These are phyloP conservation scores for Rhodeus uyekii DNA, from an alignment of 2,797 vertebrate genomes.

Conservation along the genomic window DNA sequence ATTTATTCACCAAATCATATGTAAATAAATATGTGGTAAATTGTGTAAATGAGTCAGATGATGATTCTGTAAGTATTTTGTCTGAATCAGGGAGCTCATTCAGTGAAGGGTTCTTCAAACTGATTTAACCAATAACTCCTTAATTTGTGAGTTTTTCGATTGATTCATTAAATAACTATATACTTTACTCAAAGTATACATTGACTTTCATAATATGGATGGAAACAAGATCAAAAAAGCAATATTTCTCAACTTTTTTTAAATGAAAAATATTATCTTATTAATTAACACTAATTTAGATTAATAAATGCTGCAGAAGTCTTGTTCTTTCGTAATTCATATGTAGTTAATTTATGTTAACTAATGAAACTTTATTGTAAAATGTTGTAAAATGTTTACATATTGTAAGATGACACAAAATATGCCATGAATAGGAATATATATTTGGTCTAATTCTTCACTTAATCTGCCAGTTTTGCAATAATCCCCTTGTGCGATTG, in stretches of 20 bases:
- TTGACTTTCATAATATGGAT: too few relatives aligned
- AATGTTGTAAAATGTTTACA: too few relatives aligned
- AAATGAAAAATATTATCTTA: too few relatives aligned
- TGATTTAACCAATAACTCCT: background rate
- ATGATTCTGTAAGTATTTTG: background rate
- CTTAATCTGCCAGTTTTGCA: slow-evolving; percentile 23
- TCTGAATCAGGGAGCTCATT: background rate
- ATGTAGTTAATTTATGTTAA: too few relatives aligned
- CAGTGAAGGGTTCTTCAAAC: background rate
- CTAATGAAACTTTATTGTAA: too few relatives aligned
- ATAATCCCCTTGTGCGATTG: slow-evolving; percentile 30
- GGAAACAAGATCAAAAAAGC: too few relatives aligned
- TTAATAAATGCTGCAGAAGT: too few relatives aligned
- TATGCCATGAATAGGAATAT: background rate
- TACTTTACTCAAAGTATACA: too few relatives aligned
- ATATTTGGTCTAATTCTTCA: background rate
- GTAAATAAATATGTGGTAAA: background rate
- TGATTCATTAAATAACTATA: background rate
- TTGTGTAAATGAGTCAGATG: background rate
- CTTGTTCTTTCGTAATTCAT: too few relatives aligned
- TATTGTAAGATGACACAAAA: background rate
- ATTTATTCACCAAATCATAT: too few relatives aligned
- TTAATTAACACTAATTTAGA: too few relatives aligned
- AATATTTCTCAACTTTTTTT: too few relatives aligned
- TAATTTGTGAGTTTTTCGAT: background rate